Base-by-base conservation (phyloP, 2,113 vertebrate genomes). In the Otis tarda region DNA sequence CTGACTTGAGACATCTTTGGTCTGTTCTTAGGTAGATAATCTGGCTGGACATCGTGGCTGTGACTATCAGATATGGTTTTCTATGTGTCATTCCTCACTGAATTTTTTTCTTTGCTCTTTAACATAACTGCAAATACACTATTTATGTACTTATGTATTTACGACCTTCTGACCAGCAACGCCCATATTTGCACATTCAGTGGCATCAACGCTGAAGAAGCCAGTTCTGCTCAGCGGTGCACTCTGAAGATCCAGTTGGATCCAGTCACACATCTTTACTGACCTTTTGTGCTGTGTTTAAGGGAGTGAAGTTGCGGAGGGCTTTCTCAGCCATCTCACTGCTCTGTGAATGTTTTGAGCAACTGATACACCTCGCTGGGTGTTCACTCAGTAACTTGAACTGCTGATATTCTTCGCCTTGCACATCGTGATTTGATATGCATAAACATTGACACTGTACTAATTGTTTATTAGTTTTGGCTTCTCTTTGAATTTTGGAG, bases 391-490 rank as follows among this genome's bases (percentile, higher is more conserved):
- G 84, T 96, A 93, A 97, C 82, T 93, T 89, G 92, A 97, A 82
- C 95, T 92, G 81, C 61, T 96, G 67, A 87, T 95, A 55, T 47
- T 87, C 70, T 91, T 89, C 0, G 30, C 74, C 74, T 93, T 89
- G 81, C 83, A 95, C 87, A 94, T 91, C 84, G 61, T 91, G 86
- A 83, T 83, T 95, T 19, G 14, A 74, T 91, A 55, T 71, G 50
- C 87, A 84, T 84, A 95, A 94, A 84, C 87, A 91, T 94, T 30
- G 45, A 91, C 70, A 69, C 47, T 94, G 77, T 35, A 93, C 59
- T 87, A 85, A 92, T 94, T 95, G 95, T 96, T 97, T 96, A 97
- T 97, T 96, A 89, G 95, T 94, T 95, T 97, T 97, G 95, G 96
- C 96, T 94, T 87, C 67, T 79, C 87, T 89, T 85, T 91, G 74